Evolutionary conservation across 2,113 vertebrate genomes (phyloP), one percentile per base, ranked within the genome.

Genomic region (Nibea coibor): DNA sequence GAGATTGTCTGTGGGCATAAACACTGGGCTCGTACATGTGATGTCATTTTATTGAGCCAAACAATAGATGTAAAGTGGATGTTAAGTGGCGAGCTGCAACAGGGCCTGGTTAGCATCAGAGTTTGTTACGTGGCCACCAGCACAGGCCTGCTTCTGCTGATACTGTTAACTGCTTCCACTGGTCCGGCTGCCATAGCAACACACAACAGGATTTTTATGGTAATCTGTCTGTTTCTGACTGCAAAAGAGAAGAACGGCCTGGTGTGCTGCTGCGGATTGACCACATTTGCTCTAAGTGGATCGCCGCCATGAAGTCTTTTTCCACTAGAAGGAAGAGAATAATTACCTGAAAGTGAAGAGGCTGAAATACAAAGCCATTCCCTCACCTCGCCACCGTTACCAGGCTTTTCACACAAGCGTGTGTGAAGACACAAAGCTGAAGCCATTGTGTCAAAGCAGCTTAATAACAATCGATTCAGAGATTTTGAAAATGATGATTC

Each of bases 1-100:
- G 26, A 77, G 64, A 80, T 68, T 64, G 79, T 78, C 76, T 78
- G 43, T 42, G 48, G 79, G 78, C 48, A 53, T 66, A 68, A 87
- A 77, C 68, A 80, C 35, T 58, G 70, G 31, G 56, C 31, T 62
- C 14, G 58, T 31, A 58, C 53, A 63, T 3, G 45, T 78, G 61
- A 81, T 54, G 45, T 76, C 54, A 69, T 61, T 75, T 63, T 35
- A 71, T 22, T 62, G 58, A 26, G 74, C n/a, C 11, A 43, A 56
- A 68, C 58, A 76, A 72, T 12, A n/a, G 53, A 79, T 35, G 66
- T 39, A 42, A 71, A 69, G 54, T 68, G 62, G 42, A 76, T 3
- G 1, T 68, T 64, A 70, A 63, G 17, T 54, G 19, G 50, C 10
- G 24, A 35, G 73, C 22, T 28, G 31, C 78, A 68, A 16, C 66